phyloP scores from a whole-genome alignment of 2,113 vertebrate species.

The Sylvilagus bachmani region DNA sequence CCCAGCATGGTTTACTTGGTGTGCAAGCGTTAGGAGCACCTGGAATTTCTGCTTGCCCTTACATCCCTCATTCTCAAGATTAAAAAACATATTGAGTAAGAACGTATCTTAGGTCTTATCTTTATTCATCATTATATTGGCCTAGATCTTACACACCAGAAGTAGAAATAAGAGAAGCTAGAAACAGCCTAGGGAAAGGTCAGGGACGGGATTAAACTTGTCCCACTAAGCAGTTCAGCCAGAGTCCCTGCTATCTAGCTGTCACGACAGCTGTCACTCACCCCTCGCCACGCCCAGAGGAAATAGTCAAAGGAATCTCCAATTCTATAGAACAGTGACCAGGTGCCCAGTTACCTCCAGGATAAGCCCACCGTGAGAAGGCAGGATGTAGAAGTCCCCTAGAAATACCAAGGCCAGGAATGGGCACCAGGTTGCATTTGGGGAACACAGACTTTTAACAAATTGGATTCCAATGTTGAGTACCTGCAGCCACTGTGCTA shows the following conservation, averaged over 20 bases:
- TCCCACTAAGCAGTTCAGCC: neutral
- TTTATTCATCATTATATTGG: neutral
- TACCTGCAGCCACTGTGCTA: rapidly evolving
- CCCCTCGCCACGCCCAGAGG: neutral
- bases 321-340: neutral
- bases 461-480: rapidly evolving
- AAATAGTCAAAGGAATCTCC: neutral
- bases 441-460: neutral
- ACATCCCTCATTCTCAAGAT: neutral
- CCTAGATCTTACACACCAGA: neutral
- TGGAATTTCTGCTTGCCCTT: neutral
- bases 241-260: neutral
- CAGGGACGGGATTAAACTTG: neutral
- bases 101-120: neutral
- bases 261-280: neutral
- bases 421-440: rapidly evolving
- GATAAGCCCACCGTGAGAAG: neutral
- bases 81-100: neutral
- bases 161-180: conserved; percentile 1
- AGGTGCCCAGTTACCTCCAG: neutral
- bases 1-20: neutral
- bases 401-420: neutral
- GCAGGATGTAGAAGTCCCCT: neutral
- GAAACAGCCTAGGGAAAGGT: conserved; percentile 24
- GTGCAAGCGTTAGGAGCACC: neutral